Evolutionary conservation across 1,140 invertebrate genomes (phyloP), one percentile per base, ranked within the genome.

Genomic region (Hycleus cichorii): DNA sequence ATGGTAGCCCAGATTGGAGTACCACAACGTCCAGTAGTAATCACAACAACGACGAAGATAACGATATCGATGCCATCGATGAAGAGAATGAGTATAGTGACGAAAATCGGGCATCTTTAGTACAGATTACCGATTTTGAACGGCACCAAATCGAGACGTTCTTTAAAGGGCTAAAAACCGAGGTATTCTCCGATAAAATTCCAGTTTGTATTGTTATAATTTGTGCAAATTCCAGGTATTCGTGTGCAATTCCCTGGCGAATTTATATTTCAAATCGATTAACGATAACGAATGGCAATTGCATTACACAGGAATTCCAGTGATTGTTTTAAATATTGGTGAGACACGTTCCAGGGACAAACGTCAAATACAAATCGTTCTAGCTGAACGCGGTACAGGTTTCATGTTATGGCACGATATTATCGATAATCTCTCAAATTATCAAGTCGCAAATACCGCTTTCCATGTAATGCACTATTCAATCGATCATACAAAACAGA

Each of bases 381-480:
- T 93, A 11, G 89, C 90, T 1, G 91, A 93, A 74, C 80, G 88
- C 47, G 90, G 90, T 2, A 89, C 89, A 2, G 89, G 89, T 46
- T 92, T 93, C 71, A 83, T 86, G 26, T 73, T 93, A n/a, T 93
- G 90, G 90, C 80, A 80, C 51, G 90, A 93, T 72, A 83, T 83
- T n/a, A 87, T 93, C 60, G 89, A 85, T 64, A 83, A 85, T 63
- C 68, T 84, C n/a, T 81, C 83, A 0, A 78, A 81, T 46, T 85
- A 85, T 74, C 80, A 81, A 68, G 79, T 83, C 3, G 81, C 82
- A 9, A 81, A 84, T 1, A 76, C 78, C 10, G 84, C 83, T 24
- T 93, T 91, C 62, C 90, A 93, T 72, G 91, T 89, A n/a, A 84
- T 93, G 83, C 84, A 85, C 72, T 75, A 88, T 44, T 90, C 88